Evolutionary conservation across 2,797 vertebrate species (phyloP).

Genomic region (Lateolabrax maculatus): DNA sequence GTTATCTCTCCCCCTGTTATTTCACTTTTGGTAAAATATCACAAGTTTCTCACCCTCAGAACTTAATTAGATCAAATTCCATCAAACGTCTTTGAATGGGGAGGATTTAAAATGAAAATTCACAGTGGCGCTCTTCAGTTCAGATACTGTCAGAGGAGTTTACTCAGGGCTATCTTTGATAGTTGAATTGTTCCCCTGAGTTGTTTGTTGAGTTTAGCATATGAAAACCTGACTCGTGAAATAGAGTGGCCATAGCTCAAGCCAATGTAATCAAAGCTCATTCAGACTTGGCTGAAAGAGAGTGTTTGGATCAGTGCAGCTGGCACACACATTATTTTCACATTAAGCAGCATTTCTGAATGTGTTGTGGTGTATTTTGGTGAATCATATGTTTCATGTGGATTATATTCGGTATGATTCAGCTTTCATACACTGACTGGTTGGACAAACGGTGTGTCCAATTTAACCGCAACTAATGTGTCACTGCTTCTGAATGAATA

Average conservation of each 20-base stretch:
- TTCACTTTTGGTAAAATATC: conserved; percentile 55
- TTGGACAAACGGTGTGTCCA: background rate
- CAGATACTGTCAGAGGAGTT: conserved; percentile 53
- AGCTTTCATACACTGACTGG: background rate
- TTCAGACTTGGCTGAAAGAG: conserved; percentile 55
- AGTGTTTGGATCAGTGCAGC: conserved; percentile 49
- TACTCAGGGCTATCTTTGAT: conserved; percentile 55
- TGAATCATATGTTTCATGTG: conserved; percentile 16
- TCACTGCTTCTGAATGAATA: background rate
- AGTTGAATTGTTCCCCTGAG: conserved; percentile 50
- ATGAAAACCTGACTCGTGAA: conserved; percentile 71
- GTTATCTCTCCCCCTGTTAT: conserved; percentile 40
- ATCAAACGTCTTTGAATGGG: conserved; percentile 28
- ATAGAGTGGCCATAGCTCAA: conserved; percentile 55
- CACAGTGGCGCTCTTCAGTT: conserved; percentile 25
- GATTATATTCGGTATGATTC: conserved; percentile 7
- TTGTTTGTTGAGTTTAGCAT: conserved; percentile 76
- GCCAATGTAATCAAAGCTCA: conserved; percentile 68
- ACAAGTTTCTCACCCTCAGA: conserved; percentile 38
- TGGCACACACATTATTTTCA: conserved; percentile 42
- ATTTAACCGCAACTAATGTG: background rate
- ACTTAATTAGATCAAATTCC: conserved; percentile 64
- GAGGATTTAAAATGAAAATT: conserved; percentile 50
- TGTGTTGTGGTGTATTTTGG: conserved; percentile 19
- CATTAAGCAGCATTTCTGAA: conserved; percentile 37